Evolutionary conservation across 2,797 vertebrate species (phyloP).

Genomic region (Botia kubotai): DNA sequence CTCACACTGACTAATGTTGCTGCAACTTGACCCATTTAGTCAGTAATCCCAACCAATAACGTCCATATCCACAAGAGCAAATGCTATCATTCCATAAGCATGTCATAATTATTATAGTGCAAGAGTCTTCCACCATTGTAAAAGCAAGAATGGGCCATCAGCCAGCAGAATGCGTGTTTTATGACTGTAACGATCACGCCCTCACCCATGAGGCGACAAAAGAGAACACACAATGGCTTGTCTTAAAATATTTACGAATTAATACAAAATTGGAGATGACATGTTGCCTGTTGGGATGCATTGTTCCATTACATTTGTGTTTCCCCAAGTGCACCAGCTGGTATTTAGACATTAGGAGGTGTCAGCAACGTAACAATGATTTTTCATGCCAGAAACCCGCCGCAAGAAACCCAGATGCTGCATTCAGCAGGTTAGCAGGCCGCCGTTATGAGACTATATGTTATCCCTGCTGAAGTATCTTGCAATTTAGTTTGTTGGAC

Average conservation of each 20-base stretch:
- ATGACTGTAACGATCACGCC: neutral
- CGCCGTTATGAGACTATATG: neutral
- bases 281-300: slow-evolving; percentile 20
- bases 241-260: slow-evolving; percentile 46
- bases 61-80: neutral
- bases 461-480: slow-evolving; percentile 30
- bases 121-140: neutral
- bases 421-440: slow-evolving; percentile 20
- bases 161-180: neutral
- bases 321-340: slow-evolving; percentile 29
- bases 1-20: too few relatives aligned
- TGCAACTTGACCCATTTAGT: neutral
- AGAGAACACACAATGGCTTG: neutral
- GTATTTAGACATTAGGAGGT: slow-evolving; percentile 47
- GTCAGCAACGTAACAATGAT: slow-evolving; percentile 41
- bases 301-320: slow-evolving; percentile 39
- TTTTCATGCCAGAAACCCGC: slow-evolving; percentile 20
- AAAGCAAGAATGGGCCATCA: neutral
- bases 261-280: slow-evolving; percentile 38
- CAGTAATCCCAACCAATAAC: neutral
- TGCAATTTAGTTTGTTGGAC: slow-evolving; percentile 31
- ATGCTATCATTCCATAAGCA: neutral
- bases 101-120: neutral
- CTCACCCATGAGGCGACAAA: slow-evolving; percentile 5
- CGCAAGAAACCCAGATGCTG: slow-evolving; percentile 37